Percentiles rank a stretch among this genome's conserved stretches.
Evolutionary conservation across 2,113 vertebrate genomes (phyloP).

Genomic region (Datnioides undecimradiatus): DNA sequence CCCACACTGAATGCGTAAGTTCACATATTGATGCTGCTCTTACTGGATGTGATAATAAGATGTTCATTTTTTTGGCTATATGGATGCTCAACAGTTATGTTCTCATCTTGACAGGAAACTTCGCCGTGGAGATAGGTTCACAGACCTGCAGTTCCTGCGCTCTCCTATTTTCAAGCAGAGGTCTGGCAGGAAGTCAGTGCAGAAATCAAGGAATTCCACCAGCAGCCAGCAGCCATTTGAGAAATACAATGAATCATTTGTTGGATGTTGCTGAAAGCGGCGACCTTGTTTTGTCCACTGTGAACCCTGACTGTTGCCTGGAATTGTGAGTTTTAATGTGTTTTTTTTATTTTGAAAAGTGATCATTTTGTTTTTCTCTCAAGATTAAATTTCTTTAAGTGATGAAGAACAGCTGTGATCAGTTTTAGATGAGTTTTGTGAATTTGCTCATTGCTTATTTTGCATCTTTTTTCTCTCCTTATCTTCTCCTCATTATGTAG

Average conservation of each 20-base stretch:
- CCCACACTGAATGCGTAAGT: conserved; percentile 86
- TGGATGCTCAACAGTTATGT: background rate
- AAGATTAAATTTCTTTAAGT: background rate
- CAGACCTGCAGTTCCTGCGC: conserved; percentile 89
- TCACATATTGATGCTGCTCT: background rate
- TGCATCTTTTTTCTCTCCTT: background rate
- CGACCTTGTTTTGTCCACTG: background rate
- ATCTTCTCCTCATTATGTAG: background rate
- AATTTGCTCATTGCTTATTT: background rate
- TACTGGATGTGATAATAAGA: background rate
- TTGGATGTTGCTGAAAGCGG: conserved; percentile 79
- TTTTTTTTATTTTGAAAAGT: background rate
- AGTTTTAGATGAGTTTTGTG: conserved; percentile 3
- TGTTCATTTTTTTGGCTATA: background rate
- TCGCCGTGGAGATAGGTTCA: conserved; percentile 94
- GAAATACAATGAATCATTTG: conserved; percentile 86
- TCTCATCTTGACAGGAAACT: conserved; percentile 87
- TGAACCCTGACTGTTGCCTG: background rate
- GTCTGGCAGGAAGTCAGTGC: conserved; percentile 51
- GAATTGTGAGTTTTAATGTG: background rate
- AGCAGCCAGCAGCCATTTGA: conserved; percentile 69
- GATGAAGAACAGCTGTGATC: conserved; percentile 19
- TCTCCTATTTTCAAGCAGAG: conserved; percentile 90
- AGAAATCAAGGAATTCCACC: conserved; percentile 55
- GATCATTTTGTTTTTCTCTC: background rate